Conservation (phyloP, 2,113 vertebrate genomes). For the Oreochromis aureus region DNA sequence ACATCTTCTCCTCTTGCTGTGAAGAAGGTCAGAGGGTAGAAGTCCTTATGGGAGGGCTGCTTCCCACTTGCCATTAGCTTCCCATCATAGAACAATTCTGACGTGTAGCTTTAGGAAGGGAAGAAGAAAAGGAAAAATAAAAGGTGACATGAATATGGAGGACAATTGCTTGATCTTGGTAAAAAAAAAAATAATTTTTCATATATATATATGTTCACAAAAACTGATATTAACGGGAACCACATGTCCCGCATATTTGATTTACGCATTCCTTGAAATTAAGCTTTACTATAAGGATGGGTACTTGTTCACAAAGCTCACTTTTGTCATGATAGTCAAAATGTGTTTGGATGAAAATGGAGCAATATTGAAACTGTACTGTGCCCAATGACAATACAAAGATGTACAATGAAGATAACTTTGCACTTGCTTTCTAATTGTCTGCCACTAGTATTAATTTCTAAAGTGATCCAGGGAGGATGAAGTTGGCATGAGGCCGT, state of each 20-base stretch:
- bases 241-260: neutral
- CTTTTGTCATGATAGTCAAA: neutral
- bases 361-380: neutral
- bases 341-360: neutral
- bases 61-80: conserved; percentile 99
- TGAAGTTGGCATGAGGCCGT: neutral
- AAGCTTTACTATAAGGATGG: neutral
- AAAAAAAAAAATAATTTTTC: neutral
- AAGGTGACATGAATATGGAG: neutral
- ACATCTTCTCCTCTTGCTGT: conserved; percentile 97
- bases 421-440: neutral
- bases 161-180: neutral
- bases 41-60: conserved; percentile 96
- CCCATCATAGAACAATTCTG: conserved; percentile 97
- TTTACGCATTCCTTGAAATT: neutral
- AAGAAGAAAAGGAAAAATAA: neutral
- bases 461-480: neutral
- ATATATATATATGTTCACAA: neutral
- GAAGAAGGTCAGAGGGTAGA: conserved; percentile 98
- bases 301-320: neutral
- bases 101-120: conserved; percentile 85
- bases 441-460: neutral
- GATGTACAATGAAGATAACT: neutral
- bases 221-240: neutral
- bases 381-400: neutral